Conservation (phyloP, 2,797 vertebrate genomes). For the Gallinago nigripennis region DNA sequence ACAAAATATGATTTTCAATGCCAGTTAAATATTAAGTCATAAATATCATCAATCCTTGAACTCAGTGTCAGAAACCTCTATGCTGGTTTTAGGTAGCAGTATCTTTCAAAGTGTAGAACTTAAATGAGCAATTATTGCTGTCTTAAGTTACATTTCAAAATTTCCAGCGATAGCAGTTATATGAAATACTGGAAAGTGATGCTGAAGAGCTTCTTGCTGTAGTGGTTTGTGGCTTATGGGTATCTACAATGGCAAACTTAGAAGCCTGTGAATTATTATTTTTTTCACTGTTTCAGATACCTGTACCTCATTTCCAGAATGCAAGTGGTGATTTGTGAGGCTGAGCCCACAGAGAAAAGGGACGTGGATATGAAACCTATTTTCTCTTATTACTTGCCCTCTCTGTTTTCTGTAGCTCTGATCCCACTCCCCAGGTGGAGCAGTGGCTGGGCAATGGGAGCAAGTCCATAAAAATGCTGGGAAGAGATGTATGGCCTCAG, state of each 20-base stretch:
- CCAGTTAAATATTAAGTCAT: not conserved
- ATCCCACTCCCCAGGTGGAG: fast-evolving
- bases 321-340: not conserved
- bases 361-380: not conserved
- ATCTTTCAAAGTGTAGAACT: not conserved
- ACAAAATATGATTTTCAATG: not conserved
- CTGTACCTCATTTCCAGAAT: not conserved
- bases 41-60: not conserved
- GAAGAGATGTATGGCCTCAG: not conserved
- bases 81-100: not conserved
- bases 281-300: not conserved
- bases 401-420: not conserved
- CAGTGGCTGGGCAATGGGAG: not conserved
- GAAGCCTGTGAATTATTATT: fast-evolving
- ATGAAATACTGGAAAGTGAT: not conserved
- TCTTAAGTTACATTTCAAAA: not conserved
- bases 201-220: not conserved
- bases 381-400: not conserved
- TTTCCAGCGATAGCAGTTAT: not conserved
- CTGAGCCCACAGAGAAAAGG: not conserved
- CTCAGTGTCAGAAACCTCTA: not conserved
- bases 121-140: not conserved
- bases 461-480: not conserved
- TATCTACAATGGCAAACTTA: not conserved
- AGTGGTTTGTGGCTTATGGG: not conserved